These are phyloP conservation scores for Actinopyga echinites DNA, from an alignment of 53 echinoderm and acorn worm genomes.

Conservation along the genomic window DNA sequence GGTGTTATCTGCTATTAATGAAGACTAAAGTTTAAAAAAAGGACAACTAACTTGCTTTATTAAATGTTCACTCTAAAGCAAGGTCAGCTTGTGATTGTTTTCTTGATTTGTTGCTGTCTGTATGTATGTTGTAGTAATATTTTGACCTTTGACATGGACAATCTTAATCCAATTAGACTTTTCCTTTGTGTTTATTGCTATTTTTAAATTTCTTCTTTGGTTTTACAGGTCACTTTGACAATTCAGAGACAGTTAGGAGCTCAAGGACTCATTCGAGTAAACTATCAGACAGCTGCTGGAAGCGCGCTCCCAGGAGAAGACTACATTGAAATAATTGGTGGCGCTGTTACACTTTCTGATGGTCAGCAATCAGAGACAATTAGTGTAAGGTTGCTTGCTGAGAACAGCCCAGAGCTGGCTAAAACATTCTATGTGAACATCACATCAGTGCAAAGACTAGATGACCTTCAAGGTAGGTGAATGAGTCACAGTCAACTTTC, in stretches of 20 bases:
- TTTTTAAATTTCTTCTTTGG: not conserved
- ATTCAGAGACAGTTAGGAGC: constrained; percentile 82
- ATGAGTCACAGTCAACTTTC: not conserved
- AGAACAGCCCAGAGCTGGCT: constrained; percentile 73
- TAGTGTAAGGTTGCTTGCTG: constrained; percentile 63
- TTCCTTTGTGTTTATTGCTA: too few species aligned
- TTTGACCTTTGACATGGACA: too few species aligned
- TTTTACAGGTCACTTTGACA: constrained; percentile 65
- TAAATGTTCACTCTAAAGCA: too few species aligned
- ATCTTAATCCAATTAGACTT: too few species aligned
- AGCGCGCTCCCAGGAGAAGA: constrained; percentile 74
- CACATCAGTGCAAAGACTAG: constrained; percentile 69
- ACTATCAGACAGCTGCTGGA: constrained; percentile 72
- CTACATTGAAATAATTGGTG: constrained; percentile 68
- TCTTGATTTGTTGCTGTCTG: too few species aligned
- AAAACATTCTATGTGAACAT: constrained; percentile 92
- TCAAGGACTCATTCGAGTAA: constrained; percentile 74
- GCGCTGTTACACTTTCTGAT: constrained; percentile 65
- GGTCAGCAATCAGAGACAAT: constrained; percentile 60
- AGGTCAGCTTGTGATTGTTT: too few species aligned
- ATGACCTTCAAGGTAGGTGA: constrained; percentile 53
- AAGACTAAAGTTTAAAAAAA: too few species aligned
- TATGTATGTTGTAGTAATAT: too few species aligned
- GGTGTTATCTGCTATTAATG: too few species aligned
- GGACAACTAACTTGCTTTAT: too few species aligned